phyloP scores from a whole-genome alignment of 2,797 vertebrate species.

The Pogonophryne albipinna region DNA sequence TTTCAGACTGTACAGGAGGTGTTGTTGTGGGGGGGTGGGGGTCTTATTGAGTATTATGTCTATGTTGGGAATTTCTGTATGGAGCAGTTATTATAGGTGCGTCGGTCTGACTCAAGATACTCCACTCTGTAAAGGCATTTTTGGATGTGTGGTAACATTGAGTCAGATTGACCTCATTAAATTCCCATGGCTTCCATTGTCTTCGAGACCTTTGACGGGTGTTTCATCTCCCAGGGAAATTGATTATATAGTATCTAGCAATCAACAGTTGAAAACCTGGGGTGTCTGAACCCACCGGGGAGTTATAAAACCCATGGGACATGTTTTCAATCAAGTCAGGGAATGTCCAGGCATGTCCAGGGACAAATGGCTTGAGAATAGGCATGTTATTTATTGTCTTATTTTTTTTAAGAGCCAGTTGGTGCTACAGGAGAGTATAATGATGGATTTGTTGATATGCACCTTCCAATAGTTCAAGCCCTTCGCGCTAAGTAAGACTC shows the following conservation, averaged over 20 bases:
- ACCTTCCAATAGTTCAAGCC: neutral
- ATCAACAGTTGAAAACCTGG: neutral
- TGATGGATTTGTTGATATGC: neutral
- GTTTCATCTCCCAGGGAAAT: neutral
- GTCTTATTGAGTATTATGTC: slow-evolving; percentile 3
- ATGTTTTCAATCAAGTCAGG: slow-evolving; percentile 13
- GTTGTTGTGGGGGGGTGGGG: neutral
- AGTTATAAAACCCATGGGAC: neutral
- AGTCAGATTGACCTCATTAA: slow-evolving; percentile 15
- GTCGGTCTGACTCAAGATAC: slow-evolving; percentile 19
- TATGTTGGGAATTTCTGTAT: slow-evolving; percentile 32
- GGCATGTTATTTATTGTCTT: neutral
- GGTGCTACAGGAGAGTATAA: neutral
- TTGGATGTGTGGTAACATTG: slow-evolving; percentile 13
- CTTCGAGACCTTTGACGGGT: neutral
- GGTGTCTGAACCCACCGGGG: no score
- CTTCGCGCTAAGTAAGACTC: neutral
- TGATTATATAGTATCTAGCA: neutral
- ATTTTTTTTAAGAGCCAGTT: neutral
- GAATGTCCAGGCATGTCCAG: neutral
- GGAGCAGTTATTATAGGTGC: slow-evolving; percentile 38
- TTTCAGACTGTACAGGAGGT: slow-evolving; percentile 27
- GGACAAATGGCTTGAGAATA: no score
- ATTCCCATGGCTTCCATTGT: neutral
- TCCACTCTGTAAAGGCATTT: slow-evolving; percentile 19